Evolutionary conservation across 2,888 invertebrate species (phyloP).

Genomic region (Prenolepis imparis): DNA sequence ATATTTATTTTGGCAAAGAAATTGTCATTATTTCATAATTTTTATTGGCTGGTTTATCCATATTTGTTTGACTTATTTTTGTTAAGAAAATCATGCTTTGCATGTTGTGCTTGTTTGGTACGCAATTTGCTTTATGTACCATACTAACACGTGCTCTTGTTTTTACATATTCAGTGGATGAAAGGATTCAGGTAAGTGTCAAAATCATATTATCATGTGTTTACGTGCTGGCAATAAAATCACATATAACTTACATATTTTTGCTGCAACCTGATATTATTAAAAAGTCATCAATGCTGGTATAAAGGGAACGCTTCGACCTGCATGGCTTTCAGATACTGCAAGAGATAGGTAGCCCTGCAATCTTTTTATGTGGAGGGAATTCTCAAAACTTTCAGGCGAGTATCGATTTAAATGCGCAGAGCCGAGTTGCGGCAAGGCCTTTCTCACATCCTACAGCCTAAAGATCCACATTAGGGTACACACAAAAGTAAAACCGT

Average conservation of each 20-base stretch:
- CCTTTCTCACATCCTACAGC: conserved; percentile 97
- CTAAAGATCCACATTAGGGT: conserved; percentile 97
- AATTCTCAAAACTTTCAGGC: conserved; percentile 89
- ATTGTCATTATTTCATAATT: conserved; percentile 5
- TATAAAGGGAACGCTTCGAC: conserved; percentile 80
- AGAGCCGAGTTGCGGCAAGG: conserved; percentile 95
- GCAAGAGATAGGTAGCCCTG: conserved; percentile 73
- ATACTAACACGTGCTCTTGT: conserved; percentile 62
- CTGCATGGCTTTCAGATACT: conserved; percentile 82
- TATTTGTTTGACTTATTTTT: background rate
- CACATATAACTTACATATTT: conserved; percentile 41
- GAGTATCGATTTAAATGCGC: conserved; percentile 97
- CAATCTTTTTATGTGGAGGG: conserved; percentile 75
- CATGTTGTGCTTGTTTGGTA: conserved; percentile 49
- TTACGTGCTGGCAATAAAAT: conserved; percentile 13
- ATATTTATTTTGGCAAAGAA: background rate
- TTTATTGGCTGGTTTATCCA: background rate
- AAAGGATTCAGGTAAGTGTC: conserved; percentile 74
- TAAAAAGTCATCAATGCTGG: conserved; percentile 71
- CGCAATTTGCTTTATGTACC: conserved; percentile 13
- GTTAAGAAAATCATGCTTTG: conserved; percentile 53
- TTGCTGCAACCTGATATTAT: conserved; percentile 49
- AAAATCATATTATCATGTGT: conserved; percentile 16
- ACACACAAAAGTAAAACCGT: conserved; percentile 97
- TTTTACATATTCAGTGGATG: conserved; percentile 73